Base-by-base conservation (phyloP, 2,113 vertebrate species). In the Acanthisitta chloris region DNA sequence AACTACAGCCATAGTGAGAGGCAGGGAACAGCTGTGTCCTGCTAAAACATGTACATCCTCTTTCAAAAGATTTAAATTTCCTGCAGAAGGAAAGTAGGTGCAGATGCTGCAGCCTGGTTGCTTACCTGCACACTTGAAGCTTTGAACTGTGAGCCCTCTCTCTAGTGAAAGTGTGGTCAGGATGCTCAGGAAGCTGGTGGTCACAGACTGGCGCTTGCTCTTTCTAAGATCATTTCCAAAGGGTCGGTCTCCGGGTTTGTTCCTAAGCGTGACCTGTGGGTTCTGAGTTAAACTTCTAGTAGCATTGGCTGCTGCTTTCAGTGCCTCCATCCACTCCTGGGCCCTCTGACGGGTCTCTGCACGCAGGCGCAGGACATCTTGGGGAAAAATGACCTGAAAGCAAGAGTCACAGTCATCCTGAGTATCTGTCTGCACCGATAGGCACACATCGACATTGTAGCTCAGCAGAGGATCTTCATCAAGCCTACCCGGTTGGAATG, bases 41-140 rank as follows among this genome's bases (percentile, higher is more conserved):
- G 42, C 74, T 61, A 45, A 91, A 82, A 73, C 58, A 82, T 38
- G 29, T 4, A 26, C 10, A 16, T 17, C 19, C 14, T 52, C 57
- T 94, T 90, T 46, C 59, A 34, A 45, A 19, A 8, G 10, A 76
- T 51, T 70, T 71, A 73, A 10, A 74, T 40, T 45, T 48, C 29
- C 79, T 46, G 52, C 18, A 66, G 84, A 74, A 71, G 42, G 24
- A 17, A 17, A 55, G 33, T 3, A 33, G 45, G 31, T n/a, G 25
- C 36, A 69, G 34, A 38, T 54, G 80, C 42, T 58, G 33, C 33
- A 81, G 45, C 14, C 38, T 61, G 21, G 29, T 34, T 74, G 76
- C 96, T 97, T 98, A 99, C 99, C 99, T 99, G 99, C 99, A 98
- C 99, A 99, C 95, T 98, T 99, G 98, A 99, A 99, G 98, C 99